These are phyloP conservation scores for Eugnorisma glareosa DNA, from an alignment of 2,888 invertebrate genomes.

Conservation along the genomic window DNA sequence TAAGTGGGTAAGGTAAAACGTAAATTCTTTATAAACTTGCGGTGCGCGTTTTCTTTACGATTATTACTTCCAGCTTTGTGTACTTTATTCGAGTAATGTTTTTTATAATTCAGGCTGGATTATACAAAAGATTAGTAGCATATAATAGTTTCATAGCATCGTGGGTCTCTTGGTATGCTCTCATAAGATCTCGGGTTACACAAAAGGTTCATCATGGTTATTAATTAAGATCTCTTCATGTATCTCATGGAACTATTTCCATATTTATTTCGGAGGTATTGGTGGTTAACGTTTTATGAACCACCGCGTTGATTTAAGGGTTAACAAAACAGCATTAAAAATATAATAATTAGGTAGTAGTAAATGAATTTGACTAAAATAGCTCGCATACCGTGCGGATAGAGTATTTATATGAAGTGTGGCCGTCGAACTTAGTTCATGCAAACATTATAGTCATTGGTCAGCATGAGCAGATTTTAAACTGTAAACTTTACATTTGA, in stretches of 20 bases:
- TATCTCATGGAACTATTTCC: background rate
- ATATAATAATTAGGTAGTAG: background rate
- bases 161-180: background rate
- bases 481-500: background rate
- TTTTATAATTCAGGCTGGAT: conserved; percentile 6
- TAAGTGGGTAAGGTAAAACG: conserved; percentile 23
- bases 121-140: background rate
- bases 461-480: background rate
- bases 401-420: background rate
- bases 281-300: background rate
- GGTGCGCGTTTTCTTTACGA: conserved; percentile 43
- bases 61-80: conserved; percentile 43
- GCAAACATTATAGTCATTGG: background rate
- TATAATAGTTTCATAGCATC: background rate
- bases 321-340: background rate
- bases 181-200: background rate
- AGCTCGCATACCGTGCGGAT: background rate
- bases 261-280: background rate
- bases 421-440: background rate
- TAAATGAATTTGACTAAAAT: background rate
- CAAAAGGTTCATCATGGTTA: background rate
- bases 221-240: background rate
- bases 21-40: conserved; percentile 49
- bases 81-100: conserved; percentile 28
- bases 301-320: background rate